Conservation (phyloP, 2,888 invertebrate species). For the Drosophila prostipennis region DNA sequence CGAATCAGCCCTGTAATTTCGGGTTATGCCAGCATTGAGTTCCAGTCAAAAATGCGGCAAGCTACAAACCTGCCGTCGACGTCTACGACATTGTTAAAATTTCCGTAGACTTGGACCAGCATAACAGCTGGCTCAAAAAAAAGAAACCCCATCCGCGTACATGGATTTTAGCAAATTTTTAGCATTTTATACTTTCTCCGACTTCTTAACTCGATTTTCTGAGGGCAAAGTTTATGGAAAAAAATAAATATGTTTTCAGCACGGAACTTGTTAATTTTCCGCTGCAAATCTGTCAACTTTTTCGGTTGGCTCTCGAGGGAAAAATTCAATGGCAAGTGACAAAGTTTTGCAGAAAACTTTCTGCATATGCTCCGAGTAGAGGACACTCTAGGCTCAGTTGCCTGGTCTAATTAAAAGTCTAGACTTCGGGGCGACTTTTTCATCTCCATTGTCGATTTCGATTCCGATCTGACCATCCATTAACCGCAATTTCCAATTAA, state of each 20-base stretch:
- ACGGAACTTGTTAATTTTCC: conserved; percentile 78
- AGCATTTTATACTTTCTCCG: conserved; percentile 68
- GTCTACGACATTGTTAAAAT: conserved; percentile 65
- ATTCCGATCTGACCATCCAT: conserved; percentile 54
- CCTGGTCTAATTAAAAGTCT: conserved; percentile 73
- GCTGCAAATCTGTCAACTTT: conserved; percentile 78
- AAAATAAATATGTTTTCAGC: conserved; percentile 32
- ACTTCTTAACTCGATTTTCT: conserved; percentile 74
- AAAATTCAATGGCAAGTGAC: conserved; percentile 62
- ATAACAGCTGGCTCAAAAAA: conserved; percentile 24
- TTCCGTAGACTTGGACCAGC: conserved; percentile 31
- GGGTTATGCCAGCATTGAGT: conserved; percentile 38
- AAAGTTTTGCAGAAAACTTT: conserved; percentile 59
- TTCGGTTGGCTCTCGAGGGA: conserved; percentile 24
- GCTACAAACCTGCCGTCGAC: conserved; percentile 37
- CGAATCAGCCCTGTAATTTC: conserved; percentile 9
- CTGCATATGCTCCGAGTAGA: conserved; percentile 15
- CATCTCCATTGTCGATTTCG: conserved; percentile 48
- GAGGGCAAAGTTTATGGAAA: conserved; percentile 66
- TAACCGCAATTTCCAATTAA: conserved; percentile 79
- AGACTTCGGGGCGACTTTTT: conserved; percentile 48
- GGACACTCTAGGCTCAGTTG: conserved; percentile 49
- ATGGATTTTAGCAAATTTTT: conserved; percentile 67
- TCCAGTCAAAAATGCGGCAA: conserved; percentile 54
- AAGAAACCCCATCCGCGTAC: conserved; percentile 27